Conservation (phyloP, 2,113 vertebrate genomes). For the Leucosticte australis region DNA sequence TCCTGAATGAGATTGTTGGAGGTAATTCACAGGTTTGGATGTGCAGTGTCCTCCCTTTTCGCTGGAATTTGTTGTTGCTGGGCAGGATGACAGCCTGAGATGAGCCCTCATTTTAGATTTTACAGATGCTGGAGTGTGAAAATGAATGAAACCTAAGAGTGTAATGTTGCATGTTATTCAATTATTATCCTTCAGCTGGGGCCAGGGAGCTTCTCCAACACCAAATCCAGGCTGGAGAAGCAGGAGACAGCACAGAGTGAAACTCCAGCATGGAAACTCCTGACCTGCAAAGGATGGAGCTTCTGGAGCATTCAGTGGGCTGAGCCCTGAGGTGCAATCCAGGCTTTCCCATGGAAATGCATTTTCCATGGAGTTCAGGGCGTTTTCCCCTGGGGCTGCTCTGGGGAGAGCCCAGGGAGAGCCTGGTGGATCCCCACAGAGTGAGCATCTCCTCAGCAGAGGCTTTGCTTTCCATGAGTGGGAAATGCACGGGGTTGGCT, state of each 20-base stretch:
- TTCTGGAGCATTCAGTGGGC: not conserved
- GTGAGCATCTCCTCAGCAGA: not conserved
- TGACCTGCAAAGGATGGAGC: not conserved
- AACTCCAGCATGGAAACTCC: not conserved
- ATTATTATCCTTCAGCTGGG: conserved; percentile 17
- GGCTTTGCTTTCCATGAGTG: not conserved
- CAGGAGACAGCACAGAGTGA: not conserved
- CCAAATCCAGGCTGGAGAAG: not conserved
- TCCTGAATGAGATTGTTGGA: not conserved
- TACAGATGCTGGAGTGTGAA: conserved; percentile 39
- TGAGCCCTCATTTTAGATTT: conserved; percentile 16
- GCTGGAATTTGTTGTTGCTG: conserved; percentile 1
- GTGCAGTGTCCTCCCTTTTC: not conserved
- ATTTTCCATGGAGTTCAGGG: not conserved
- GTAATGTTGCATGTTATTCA: conserved; percentile 56
- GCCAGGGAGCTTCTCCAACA: not conserved
- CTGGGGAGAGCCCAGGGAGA: not conserved
- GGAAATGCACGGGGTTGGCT: not conserved
- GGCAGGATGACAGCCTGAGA: conserved; percentile 27
- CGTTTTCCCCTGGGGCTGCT: not conserved
- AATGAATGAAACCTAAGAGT: conserved; percentile 34
- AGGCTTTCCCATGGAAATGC: not conserved
- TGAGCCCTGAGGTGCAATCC: not conserved
- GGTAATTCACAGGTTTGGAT: conserved; percentile 48
- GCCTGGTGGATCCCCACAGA: not conserved